phyloP scores from a whole-genome alignment of 2,888 invertebrate genomes.

The Crepidodera aurea region DNA sequence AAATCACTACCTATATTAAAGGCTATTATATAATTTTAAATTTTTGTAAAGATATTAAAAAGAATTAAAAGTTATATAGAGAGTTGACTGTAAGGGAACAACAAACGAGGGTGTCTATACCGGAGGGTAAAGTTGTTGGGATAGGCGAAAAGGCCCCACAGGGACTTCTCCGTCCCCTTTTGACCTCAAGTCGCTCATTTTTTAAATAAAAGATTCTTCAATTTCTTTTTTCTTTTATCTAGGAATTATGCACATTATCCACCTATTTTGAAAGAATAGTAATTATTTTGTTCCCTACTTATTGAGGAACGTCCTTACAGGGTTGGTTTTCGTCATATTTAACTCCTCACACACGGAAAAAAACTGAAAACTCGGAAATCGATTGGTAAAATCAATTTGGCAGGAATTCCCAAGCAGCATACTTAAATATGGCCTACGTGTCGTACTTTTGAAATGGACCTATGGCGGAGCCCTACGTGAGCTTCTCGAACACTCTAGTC shows the following conservation, averaged over 20 bases:
- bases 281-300: no score
- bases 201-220: slow-evolving; percentile 8
- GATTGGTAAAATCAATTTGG: slow-evolving; percentile 28
- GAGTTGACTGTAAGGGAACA: slow-evolving; percentile 7
- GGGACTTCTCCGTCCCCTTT: slow-evolving; percentile 17
- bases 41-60: slow-evolving; percentile 17
- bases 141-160: slow-evolving; percentile 15
- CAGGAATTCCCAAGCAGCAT: slow-evolving; percentile 28
- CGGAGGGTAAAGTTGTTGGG: slow-evolving; percentile 24
- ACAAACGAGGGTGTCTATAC: slow-evolving; percentile 12
- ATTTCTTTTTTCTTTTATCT: slow-evolving; percentile 4
- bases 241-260: no score
- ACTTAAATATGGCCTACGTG: slow-evolving; percentile 34
- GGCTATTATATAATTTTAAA: slow-evolving; percentile 14
- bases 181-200: slow-evolving; percentile 20
- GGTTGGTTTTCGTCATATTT: background rate
- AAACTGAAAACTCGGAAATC: slow-evolving; percentile 9
- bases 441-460: slow-evolving; percentile 37
- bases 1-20: no score
- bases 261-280: no score
- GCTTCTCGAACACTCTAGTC: slow-evolving; percentile 54
- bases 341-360: slow-evolving; percentile 4
- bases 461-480: slow-evolving; percentile 49
- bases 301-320: no score
- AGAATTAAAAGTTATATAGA: slow-evolving; percentile 17